Evolutionary conservation across 2,888 invertebrate genomes (phyloP).

Genomic region (Acronicta psi): DNA sequence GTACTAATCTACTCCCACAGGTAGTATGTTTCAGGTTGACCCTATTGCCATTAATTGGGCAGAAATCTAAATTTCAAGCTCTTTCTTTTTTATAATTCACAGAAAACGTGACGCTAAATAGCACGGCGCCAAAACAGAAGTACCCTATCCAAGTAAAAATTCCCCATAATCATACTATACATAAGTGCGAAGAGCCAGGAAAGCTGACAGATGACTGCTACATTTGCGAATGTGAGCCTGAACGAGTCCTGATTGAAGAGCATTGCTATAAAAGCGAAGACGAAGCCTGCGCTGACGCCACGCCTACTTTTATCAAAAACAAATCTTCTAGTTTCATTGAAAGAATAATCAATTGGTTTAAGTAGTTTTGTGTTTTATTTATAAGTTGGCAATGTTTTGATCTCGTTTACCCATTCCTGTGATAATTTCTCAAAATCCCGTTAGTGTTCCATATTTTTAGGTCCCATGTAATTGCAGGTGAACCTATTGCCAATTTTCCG

Average conservation of each 20-base stretch:
- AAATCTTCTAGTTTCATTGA: conserved; percentile 3
- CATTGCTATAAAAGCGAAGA: conserved; percentile 75
- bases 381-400: too few relatives aligned
- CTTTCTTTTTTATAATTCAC: conserved; percentile 4
- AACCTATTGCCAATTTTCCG: too few relatives aligned
- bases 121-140: conserved; percentile 29
- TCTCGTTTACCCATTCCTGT: too few relatives aligned
- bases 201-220: conserved; percentile 70
- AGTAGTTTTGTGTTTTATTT: conserved; percentile 9
- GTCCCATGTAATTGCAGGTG: too few relatives aligned
- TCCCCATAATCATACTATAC: conserved; percentile 66
- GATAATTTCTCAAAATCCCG: too few relatives aligned
- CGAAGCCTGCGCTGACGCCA: conserved; percentile 57
- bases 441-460: too few relatives aligned
- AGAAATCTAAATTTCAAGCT: too few relatives aligned
- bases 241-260: conserved; percentile 66
- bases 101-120: conserved; percentile 33
- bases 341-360: conserved; percentile 4
- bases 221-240: conserved; percentile 73
- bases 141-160: conserved; percentile 20
- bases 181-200: conserved; percentile 65
- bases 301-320: conserved; percentile 65
- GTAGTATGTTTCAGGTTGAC: too few relatives aligned
- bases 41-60: too few relatives aligned
- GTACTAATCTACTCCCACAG: too few relatives aligned